Base-by-base conservation (phyloP, 2,888 invertebrate species). In the Pheosia tremula region DNA sequence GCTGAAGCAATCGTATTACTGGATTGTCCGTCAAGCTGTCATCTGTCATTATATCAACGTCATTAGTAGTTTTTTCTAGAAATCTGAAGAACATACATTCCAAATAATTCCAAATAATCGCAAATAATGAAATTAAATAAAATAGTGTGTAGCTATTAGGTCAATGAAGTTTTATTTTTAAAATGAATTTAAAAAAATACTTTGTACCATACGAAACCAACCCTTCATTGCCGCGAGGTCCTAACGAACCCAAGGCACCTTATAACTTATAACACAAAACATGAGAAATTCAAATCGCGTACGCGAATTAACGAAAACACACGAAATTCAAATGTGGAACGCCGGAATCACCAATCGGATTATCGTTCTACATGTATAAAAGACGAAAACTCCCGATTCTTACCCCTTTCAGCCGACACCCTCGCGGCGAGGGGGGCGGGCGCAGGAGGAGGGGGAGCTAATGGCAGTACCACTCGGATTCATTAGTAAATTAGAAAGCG, bases 401-500 rank as follows among this genome's bases (percentile, higher is more conserved):
- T 91, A 91, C 89, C 91, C 91, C 91, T 89, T 89, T 81, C 72
- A 70, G 74, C 81, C 82, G 75, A 75, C 81, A 79, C 75, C 77
- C 78, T 39, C 69, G 63, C 75, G 64, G 69, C 66, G 67, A 71
- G 68, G 65, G 50, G 60, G 73, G 72, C 76, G 83, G 79, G 58
- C 69, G 62, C 13, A 82, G 82, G 78, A 65, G 62, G 60, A 61
- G 75, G 80, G 82, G 82, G 78, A 82, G 85, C 86, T 91, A 91
- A 92, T 92, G 90, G 92, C 89, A 88, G 85, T 88, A 89, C 87
- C 90, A 91, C 92, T 90, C 91, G 91, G 94, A 91, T 94, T 94
- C 94, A 94, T 94, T 94, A 94, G 94, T 91, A 94, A 94, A 94
- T 94, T 94, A 94, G 93, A 93, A 91, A 90, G 88, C 90, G 92